Conservation (phyloP, 2,797 vertebrate genomes). For the Sebastes oblongus region DNA sequence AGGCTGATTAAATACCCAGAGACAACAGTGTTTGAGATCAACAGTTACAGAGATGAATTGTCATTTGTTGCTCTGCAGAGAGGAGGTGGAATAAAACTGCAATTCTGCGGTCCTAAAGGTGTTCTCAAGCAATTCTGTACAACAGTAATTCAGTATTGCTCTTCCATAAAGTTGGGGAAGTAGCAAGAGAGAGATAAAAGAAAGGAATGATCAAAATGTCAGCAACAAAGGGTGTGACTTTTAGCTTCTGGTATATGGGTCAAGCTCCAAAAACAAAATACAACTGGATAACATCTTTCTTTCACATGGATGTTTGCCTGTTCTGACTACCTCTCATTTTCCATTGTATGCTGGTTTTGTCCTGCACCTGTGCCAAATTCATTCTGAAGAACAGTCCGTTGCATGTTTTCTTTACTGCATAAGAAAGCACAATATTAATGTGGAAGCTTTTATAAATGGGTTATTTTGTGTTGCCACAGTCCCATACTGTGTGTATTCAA, state of each 20-base stretch:
- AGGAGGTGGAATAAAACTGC: neutral
- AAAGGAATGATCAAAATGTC: neutral
- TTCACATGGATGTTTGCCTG: neutral
- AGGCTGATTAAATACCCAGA: no score
- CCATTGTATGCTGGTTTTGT: neutral
- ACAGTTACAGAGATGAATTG: no score
- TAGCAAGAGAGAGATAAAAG: neutral
- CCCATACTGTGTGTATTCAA: no score
- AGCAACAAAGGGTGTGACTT: no score
- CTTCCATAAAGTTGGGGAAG: neutral
- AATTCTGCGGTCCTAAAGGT: no score
- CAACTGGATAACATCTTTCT: neutral
- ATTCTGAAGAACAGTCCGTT: neutral
- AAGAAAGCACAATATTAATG: no score
- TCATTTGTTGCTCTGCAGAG: no score
- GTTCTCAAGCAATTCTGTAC: neutral
- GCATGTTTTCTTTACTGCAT: neutral
- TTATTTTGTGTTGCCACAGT: neutral
- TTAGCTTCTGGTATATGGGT: no score
- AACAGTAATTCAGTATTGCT: neutral
- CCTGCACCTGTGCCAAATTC: neutral
- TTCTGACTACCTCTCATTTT: neutral
- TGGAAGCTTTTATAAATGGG: neutral
- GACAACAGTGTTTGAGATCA: no score
- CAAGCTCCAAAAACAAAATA: no score